A percentile compares a stretch with the other conserved stretches of the same genome.
Evolutionary conservation across 2,797 vertebrate species (phyloP).

Genomic region (Strix occidentalis): DNA sequence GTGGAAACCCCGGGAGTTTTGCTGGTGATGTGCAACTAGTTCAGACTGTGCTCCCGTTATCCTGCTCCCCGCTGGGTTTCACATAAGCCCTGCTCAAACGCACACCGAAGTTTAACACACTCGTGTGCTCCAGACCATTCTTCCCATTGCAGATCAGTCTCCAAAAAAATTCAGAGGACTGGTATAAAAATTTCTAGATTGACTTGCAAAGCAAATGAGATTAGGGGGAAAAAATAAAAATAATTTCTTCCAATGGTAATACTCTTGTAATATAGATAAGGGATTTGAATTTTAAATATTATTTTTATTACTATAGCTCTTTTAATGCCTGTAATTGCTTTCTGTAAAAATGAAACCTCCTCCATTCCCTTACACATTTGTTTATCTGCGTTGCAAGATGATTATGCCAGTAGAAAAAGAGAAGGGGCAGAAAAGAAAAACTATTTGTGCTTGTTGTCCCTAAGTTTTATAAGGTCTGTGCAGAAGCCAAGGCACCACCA

Average conservation of each 20-base stretch:
- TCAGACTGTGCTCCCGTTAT: background rate
- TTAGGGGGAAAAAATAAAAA: background rate
- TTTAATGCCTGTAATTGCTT: constrained; percentile 62
- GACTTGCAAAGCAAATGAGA: constrained; percentile 25
- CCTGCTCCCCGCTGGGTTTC: fast-evolving
- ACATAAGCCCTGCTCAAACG: background rate
- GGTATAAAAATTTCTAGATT: background rate
- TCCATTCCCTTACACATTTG: background rate
- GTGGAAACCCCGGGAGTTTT: fast-evolving
- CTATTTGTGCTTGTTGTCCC: background rate
- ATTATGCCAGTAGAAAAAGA: constrained; percentile 5
- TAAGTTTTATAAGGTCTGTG: background rate
- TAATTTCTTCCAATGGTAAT: constrained; percentile 15
- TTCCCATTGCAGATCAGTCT: background rate
- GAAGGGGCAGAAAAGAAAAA: background rate
- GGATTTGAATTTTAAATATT: constrained; percentile 65
- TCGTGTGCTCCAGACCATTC: background rate
- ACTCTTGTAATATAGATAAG: constrained; percentile 46
- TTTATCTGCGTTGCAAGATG: constrained; percentile 15
- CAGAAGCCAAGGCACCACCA: background rate
- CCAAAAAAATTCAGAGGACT: background rate
- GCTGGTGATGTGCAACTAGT: fast-evolving
- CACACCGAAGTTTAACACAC: background rate
- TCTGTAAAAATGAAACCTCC: constrained; percentile 13
- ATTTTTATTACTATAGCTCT: constrained; percentile 59